Evolutionary conservation across 2,797 vertebrate species (phyloP).

Genomic region (Xyrichtys novacula): DNA sequence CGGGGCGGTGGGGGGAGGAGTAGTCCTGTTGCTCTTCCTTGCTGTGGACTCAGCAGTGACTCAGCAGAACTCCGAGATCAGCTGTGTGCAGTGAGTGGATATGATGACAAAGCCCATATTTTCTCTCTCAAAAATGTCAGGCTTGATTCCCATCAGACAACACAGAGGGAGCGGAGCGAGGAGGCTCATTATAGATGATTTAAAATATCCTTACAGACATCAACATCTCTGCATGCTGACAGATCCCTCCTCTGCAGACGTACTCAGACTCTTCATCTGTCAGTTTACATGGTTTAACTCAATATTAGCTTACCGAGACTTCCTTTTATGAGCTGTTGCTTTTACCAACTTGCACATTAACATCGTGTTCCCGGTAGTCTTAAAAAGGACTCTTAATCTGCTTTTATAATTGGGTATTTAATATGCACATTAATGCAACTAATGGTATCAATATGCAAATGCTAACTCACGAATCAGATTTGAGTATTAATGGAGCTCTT

Average conservation of each 20-base stretch:
- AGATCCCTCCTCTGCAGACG: conserved; percentile 9
- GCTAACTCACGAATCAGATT: neutral
- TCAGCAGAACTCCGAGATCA: conserved; percentile 58
- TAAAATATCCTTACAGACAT: conserved; percentile 24
- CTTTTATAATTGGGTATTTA: neutral
- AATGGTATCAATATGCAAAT: neutral
- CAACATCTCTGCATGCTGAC: neutral
- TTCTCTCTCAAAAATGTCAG: conserved; percentile 26
- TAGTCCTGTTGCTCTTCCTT: conserved; percentile 32
- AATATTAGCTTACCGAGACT: neutral
- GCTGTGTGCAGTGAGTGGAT: conserved; percentile 47
- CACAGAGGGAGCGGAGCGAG: neutral
- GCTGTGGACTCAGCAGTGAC: conserved; percentile 49
- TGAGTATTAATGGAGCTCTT: too few relatives aligned
- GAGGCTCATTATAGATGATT: conserved; percentile 29
- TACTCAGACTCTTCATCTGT: conserved; percentile 7
- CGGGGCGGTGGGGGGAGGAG: conserved; percentile 1
- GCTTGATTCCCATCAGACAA: conserved; percentile 33
- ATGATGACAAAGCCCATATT: conserved; percentile 52
- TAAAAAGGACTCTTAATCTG: neutral
- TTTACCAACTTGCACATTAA: neutral
- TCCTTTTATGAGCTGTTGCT: neutral
- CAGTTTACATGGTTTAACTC: too few relatives aligned
- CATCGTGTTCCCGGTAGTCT: neutral
- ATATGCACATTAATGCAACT: neutral